Base-by-base conservation (phyloP, 1,140 invertebrate genomes). In the Caerostris extrusa region DNA sequence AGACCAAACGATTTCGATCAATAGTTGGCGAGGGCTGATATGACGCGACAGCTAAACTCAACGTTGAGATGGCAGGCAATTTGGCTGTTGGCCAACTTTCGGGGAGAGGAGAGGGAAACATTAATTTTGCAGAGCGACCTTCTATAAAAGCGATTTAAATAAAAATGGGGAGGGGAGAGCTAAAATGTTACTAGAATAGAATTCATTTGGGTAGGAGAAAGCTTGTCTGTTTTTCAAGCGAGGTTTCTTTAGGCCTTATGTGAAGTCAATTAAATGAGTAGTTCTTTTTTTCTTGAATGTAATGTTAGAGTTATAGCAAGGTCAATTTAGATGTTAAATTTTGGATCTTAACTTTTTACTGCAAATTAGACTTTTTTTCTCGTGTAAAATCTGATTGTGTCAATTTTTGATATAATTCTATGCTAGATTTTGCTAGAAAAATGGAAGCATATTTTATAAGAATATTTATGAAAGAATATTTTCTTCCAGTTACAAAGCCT, bases 61-160 rank as follows among this genome's bases (percentile, higher is more conserved):
- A 77, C 19, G 10, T 6, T 77, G 12, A 34, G 50, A 77, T 77
- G 61, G 61, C 61, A 53, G 19, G 34, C 8, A 34, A 53, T 77
- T 77, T 77, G 69, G 69, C 19, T 10, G 19, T 50, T 10, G 19
- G 69, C 69, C 69, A 77, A 50, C 69, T 50, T 3, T 69, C 7
- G 5, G 67, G 67, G 67, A 7, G 67, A 10, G 8, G 69, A 8
- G 5, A 12, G 7, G 19, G 34, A 50, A 50, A 77, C 69, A 77
- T 77, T 77, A 77, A 77, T 77, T 77, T 77, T 77, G 69, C 34
- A 77, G 7, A 34, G 19, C 69, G 69, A 10, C 69, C 69, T 77
- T 77, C 69, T 77, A 34, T 77, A 50, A 77, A 77, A 77, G 19
- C 19, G 69, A 77, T 77, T 77, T 77, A 77, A 77, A 77, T 77